phyloP scores from a whole-genome alignment of 37 sponge, comb jelly and placozoan species.

The Amphimedon queenslandica region DNA sequence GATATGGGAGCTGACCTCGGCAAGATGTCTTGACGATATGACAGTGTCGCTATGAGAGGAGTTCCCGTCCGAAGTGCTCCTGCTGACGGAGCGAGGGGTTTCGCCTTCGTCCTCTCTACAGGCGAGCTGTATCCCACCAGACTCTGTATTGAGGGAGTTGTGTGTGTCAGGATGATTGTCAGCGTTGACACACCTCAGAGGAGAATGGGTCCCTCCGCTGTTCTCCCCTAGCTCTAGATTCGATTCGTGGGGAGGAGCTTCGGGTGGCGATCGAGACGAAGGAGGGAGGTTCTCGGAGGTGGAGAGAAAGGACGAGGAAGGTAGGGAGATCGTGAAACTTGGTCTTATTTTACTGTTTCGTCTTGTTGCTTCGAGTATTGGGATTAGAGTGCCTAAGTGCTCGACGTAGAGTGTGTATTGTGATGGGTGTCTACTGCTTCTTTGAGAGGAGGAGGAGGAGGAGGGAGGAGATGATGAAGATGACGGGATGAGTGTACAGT shows the following conservation, averaged over 20 bases:
- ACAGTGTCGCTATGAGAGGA: neutral
- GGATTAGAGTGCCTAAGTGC: slow-evolving; percentile 79
- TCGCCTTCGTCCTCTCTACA: slow-evolving; percentile 54
- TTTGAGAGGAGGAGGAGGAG: slow-evolving; percentile 13
- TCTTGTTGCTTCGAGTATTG: slow-evolving; percentile 71
- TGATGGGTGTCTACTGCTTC: slow-evolving; percentile 46
- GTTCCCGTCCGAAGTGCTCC: neutral
- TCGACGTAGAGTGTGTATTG: slow-evolving; percentile 90
- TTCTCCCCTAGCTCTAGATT: neutral
- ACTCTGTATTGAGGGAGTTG: slow-evolving; percentile 58
- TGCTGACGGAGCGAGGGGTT: neutral
- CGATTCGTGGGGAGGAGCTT: slow-evolving; percentile 19
- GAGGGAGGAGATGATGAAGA: slow-evolving; percentile 6
- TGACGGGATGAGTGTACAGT: slow-evolving; percentile 78
- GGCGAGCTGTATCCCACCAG: slow-evolving; percentile 46
- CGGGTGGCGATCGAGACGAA: slow-evolving; percentile 23
- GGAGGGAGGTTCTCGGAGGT: neutral
- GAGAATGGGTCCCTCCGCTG: slow-evolving; percentile 19
- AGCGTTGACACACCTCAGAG: slow-evolving; percentile 14
- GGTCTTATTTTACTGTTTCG: slow-evolving; percentile 66
- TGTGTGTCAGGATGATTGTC: slow-evolving; percentile 48
- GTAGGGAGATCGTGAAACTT: slow-evolving; percentile 74
- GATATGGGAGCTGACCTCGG: slow-evolving; percentile 83
- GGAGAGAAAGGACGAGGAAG: neutral
- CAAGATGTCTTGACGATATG: slow-evolving; percentile 35